phyloP scores from a whole-genome alignment of 2,888 invertebrate species.

The Polydrusus pterygomalis region DNA sequence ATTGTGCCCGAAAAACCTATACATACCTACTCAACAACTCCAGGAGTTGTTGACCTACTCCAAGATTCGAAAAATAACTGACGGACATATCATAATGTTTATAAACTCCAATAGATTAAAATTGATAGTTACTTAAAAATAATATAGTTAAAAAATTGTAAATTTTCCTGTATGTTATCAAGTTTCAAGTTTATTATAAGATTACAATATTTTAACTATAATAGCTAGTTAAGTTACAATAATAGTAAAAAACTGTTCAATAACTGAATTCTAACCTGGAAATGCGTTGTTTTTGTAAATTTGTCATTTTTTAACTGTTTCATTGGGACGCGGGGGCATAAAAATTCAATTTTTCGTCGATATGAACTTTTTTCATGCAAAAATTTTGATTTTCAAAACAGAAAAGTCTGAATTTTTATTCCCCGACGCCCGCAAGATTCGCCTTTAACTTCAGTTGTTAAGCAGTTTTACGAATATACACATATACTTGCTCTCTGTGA shows the following conservation, averaged over 20 bases:
- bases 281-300: not conserved
- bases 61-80: constrained; percentile 19
- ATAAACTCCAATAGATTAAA: constrained; percentile 27
- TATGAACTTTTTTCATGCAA: too few species aligned
- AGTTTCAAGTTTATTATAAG: constrained; percentile 27
- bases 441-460: constrained; percentile 18
- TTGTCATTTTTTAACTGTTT: constrained; percentile 8
- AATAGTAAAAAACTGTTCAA: constrained; percentile 31
- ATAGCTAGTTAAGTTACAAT: constrained; percentile 32
- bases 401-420: too few species aligned
- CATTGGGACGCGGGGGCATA: too few species aligned
- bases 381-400: too few species aligned
- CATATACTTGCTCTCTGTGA: constrained; percentile 46
- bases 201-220: constrained; percentile 40
- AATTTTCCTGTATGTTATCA: constrained; percentile 29
- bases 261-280: constrained; percentile 11
- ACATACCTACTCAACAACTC: too few species aligned
- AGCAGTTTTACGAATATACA: constrained; percentile 33
- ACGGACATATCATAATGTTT: constrained; percentile 36
- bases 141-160: constrained; percentile 42
- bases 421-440: too few species aligned
- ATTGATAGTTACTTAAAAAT: constrained; percentile 42
- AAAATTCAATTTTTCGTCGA: too few species aligned
- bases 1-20: not conserved
- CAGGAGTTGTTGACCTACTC: too few species aligned